Evolutionary conservation across 2,113 vertebrate species (phyloP).

Genomic region (Amphiprion ocellaris): DNA sequence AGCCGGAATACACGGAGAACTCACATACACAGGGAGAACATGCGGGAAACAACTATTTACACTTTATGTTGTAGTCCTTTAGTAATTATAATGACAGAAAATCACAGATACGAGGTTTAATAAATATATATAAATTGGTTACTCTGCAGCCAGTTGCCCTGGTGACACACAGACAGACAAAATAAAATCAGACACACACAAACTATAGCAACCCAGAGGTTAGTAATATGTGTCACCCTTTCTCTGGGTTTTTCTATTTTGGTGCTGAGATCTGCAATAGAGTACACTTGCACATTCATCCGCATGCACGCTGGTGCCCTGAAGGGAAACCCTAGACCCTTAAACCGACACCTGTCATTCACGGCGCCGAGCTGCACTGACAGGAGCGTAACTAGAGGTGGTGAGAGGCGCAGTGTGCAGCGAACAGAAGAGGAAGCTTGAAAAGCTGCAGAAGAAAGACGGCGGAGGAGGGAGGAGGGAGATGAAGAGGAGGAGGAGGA

Average conservation of each 20-base stretch:
- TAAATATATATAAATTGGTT: constrained; percentile 3
- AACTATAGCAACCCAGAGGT: constrained; percentile 32
- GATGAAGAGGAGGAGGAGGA: constrained; percentile 61
- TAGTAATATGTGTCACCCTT: constrained; percentile 50
- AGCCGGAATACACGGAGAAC: too few species aligned
- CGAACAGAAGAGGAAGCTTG: constrained; percentile 45
- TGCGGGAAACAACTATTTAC: background rate
- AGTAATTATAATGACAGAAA: background rate
- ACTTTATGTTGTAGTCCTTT: background rate
- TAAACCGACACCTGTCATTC: constrained; percentile 81
- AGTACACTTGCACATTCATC: constrained; percentile 20
- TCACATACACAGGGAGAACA: too few species aligned
- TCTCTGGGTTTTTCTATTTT: constrained; percentile 63
- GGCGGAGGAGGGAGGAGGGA: constrained; percentile 51
- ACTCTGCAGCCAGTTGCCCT: constrained; percentile 4
- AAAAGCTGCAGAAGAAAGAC: constrained; percentile 67
- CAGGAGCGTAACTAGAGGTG: constrained; percentile 65
- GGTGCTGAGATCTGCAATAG: constrained; percentile 31
- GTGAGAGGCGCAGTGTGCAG: constrained; percentile 46
- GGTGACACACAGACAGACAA: constrained; percentile 1
- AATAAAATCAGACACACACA: constrained; percentile 23
- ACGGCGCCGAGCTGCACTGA: constrained; percentile 61
- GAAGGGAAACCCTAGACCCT: constrained; percentile 59
- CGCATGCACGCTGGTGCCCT: constrained; percentile 49
- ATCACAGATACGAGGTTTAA: constrained; percentile 3